A percentile compares a stretch with the other conserved stretches of the same genome.
These are phyloP conservation scores for Chirona hameri DNA, from an alignment of 2,888 invertebrate genomes.

Conservation along the genomic window DNA sequence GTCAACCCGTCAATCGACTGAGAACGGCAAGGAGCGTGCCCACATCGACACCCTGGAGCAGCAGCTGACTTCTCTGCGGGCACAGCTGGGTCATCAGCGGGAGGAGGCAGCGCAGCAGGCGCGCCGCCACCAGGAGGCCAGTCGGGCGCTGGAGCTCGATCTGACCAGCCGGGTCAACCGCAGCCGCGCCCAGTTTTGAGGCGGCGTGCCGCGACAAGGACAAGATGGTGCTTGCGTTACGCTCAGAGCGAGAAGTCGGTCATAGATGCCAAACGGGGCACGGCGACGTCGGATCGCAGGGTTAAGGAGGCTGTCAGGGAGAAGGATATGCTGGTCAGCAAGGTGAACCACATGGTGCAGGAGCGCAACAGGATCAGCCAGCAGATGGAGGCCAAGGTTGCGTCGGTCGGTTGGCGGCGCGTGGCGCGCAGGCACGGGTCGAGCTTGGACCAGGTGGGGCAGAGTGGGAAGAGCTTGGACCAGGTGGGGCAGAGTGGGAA, in stretches of 20 bases:
- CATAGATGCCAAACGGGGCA: slow-evolving; percentile 35
- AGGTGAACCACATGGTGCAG: slow-evolving; percentile 63
- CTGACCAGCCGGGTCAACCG: slow-evolving; percentile 36
- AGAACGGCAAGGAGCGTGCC: slow-evolving; percentile 11
- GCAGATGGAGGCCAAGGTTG: slow-evolving; percentile 74
- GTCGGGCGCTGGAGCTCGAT: slow-evolving; percentile 27
- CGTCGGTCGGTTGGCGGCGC: slow-evolving; percentile 25
- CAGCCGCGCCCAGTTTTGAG: slow-evolving; percentile 56
- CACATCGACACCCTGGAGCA: slow-evolving; percentile 5
- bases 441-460: no score
- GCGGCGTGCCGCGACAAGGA: slow-evolving; percentile 74
- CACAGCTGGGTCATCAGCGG: neutral
- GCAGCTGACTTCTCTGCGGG: neutral
- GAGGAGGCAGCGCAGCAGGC: neutral
- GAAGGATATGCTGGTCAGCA: slow-evolving; percentile 64
- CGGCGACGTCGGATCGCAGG: slow-evolving; percentile 37
- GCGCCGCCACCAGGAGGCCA: slow-evolving; percentile 5
- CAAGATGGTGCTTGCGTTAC: slow-evolving; percentile 77
- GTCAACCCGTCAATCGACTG: neutral
- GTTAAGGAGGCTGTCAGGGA: slow-evolving; percentile 64
- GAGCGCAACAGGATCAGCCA: slow-evolving; percentile 73
- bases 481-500: no score
- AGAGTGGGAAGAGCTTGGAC: no score
- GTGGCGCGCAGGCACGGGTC: no score
- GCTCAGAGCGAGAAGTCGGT: slow-evolving; percentile 74